Conservation (phyloP, 2,888 invertebrate genomes). For the Abrostola tripartita region DNA sequence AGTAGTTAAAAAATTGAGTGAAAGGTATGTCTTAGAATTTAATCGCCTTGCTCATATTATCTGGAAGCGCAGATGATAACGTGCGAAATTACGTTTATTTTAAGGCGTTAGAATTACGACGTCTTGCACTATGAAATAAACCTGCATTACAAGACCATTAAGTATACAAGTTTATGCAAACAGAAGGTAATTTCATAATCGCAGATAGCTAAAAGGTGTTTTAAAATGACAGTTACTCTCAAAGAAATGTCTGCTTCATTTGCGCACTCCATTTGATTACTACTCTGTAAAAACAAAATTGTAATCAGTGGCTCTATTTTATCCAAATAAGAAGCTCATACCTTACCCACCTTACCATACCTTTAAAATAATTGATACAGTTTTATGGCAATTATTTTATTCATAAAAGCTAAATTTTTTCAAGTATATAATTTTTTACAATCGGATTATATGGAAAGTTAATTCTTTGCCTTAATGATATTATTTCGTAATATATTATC, state of each 20-base stretch:
- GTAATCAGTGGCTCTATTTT: background rate
- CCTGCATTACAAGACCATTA: too few relatives aligned
- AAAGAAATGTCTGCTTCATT: background rate
- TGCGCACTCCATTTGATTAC: background rate
- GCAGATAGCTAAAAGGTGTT: too few relatives aligned
- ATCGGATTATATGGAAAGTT: background rate
- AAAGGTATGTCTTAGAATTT: too few relatives aligned
- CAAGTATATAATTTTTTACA: background rate
- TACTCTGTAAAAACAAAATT: background rate
- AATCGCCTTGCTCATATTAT: too few relatives aligned
- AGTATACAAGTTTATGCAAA: too few relatives aligned
- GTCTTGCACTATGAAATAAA: too few relatives aligned
- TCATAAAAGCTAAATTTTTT: background rate
- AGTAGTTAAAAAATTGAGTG: background rate
- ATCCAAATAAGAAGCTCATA: slow-evolving; percentile 23
- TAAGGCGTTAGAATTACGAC: too few relatives aligned
- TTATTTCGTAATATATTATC: background rate
- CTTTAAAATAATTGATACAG: slow-evolving; percentile 37
- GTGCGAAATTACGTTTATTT: too few relatives aligned
- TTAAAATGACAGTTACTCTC: too few relatives aligned
- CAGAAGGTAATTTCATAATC: too few relatives aligned
- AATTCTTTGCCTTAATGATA: background rate
- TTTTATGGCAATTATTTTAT: slow-evolving; percentile 15
- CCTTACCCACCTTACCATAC: too few relatives aligned
- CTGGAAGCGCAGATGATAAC: too few relatives aligned